These are phyloP conservation scores for Zelostemma sp. DNA, from an alignment of 1,140 invertebrate genomes.

Conservation along the genomic window DNA sequence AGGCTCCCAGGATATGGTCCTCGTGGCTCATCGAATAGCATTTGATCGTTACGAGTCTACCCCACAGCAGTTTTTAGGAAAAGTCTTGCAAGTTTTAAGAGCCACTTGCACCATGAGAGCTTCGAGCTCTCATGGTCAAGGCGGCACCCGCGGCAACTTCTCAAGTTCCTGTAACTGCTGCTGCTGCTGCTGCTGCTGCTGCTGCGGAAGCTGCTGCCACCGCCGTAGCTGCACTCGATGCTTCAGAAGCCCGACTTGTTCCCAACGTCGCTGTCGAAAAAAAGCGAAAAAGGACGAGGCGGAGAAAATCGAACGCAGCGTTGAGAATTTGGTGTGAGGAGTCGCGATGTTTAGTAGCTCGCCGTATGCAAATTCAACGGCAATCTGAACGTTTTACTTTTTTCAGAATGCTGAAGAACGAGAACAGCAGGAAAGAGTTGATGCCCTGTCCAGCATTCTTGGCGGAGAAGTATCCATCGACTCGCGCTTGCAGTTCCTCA, in stretches of 20 bases:
- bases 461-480: conserved; percentile 96
- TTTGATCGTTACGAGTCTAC: conserved; percentile 99
- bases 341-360: not conserved
- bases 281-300: conserved; percentile 63
- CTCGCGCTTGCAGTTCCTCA: conserved; percentile 97
- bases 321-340: conserved; percentile 67
- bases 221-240: not conserved
- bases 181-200: conserved; percentile 24
- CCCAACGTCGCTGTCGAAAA: conserved; percentile 34
- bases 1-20: conserved; percentile 77
- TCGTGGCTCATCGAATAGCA: conserved; percentile 99
- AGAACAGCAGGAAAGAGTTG: conserved; percentile 85
- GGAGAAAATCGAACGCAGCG: conserved; percentile 64
- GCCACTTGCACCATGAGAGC: conserved; percentile 88
- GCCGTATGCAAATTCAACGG: too few species aligned
- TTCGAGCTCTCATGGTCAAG: conserved; percentile 79
- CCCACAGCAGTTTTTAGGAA: conserved; percentile 95
- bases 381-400: conserved; percentile 23
- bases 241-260: not conserved
- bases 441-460: conserved; percentile 92
- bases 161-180: conserved; percentile 51
- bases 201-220: conserved; percentile 11
- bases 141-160: conserved; percentile 68
- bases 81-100: conserved; percentile 87
- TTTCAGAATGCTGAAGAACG: conserved; percentile 84